These are phyloP conservation scores for Myotis lucifugus DNA, from an alignment of 2,113 vertebrate species.

Conservation along the genomic window DNA sequence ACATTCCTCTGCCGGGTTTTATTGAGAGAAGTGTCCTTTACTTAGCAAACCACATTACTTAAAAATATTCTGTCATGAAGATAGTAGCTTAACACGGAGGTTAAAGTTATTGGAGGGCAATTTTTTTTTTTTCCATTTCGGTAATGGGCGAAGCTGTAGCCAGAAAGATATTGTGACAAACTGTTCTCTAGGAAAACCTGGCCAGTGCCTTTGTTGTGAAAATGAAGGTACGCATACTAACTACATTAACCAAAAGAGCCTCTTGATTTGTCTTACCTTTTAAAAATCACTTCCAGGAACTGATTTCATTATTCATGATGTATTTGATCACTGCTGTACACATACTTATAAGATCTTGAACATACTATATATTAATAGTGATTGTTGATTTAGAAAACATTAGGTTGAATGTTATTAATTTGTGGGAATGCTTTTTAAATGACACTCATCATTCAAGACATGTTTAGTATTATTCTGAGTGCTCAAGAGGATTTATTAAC, in stretches of 20 bases:
- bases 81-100: slow-evolving; percentile 29
- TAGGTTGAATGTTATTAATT: slow-evolving; percentile 22
- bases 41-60: slow-evolving; percentile 12
- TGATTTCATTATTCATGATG: neutral
- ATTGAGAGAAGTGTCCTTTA: slow-evolving; percentile 12
- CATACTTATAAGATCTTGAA: neutral
- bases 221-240: neutral
- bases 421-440: slow-evolving; percentile 25
- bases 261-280: slow-evolving; percentile 28
- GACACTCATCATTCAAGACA: neutral
- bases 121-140: neutral
- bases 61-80: neutral
- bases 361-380: neutral
- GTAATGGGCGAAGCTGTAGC: neutral
- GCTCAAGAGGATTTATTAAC: neutral
- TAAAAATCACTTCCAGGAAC: slow-evolving; percentile 35
- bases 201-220: neutral
- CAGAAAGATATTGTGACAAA: slow-evolving; percentile 17
- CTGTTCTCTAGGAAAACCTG: neutral
- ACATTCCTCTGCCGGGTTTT: neutral
- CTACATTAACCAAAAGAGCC: neutral
- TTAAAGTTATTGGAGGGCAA: neutral
- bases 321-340: neutral
- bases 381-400: slow-evolving; percentile 10
- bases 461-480: slow-evolving; percentile 27